These are phyloP conservation scores for Creontiades dilutus DNA, from an alignment of 2,888 invertebrate species.

Conservation along the genomic window DNA sequence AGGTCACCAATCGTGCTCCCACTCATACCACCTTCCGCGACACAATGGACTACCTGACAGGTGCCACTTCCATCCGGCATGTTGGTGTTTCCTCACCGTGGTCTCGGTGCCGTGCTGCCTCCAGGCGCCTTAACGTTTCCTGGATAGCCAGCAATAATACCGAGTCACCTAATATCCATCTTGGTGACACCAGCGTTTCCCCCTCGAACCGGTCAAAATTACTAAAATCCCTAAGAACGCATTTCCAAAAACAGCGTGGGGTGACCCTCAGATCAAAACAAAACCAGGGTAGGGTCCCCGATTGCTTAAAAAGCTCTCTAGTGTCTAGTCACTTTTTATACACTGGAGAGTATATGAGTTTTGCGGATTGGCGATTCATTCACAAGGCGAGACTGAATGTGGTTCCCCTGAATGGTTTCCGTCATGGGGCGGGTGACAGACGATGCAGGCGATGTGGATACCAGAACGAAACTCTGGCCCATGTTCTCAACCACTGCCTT, in stretches of 20 bases:
- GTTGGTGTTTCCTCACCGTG: background rate
- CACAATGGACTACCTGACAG: conserved; percentile 4
- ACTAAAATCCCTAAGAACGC: background rate
- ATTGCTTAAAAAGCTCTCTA: conserved; percentile 65
- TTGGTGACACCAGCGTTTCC: background rate
- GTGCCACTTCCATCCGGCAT: background rate
- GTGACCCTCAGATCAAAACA: conserved; percentile 50
- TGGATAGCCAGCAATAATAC: background rate
- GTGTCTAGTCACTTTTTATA: conserved; percentile 73
- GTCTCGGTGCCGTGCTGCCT: conserved; percentile 35
- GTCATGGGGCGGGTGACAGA: background rate
- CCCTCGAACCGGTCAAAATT: conserved; percentile 13
- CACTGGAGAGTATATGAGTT: conserved; percentile 72
- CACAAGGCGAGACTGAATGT: conserved; percentile 73
- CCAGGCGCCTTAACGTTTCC: conserved; percentile 8
- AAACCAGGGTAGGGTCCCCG: conserved; percentile 72
- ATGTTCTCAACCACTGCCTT: conserved; percentile 71
- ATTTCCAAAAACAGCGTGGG: conserved; percentile 31
- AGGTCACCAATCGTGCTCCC: background rate
- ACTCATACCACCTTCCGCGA: background rate
- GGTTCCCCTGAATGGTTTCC: conserved; percentile 69
- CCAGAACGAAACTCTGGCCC: conserved; percentile 27
- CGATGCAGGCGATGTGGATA: conserved; percentile 37
- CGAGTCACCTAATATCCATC: background rate
- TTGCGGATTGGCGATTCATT: conserved; percentile 76